Conservation (phyloP, 1,140 invertebrate species). For the Pseudomyrmex cubaensis region DNA sequence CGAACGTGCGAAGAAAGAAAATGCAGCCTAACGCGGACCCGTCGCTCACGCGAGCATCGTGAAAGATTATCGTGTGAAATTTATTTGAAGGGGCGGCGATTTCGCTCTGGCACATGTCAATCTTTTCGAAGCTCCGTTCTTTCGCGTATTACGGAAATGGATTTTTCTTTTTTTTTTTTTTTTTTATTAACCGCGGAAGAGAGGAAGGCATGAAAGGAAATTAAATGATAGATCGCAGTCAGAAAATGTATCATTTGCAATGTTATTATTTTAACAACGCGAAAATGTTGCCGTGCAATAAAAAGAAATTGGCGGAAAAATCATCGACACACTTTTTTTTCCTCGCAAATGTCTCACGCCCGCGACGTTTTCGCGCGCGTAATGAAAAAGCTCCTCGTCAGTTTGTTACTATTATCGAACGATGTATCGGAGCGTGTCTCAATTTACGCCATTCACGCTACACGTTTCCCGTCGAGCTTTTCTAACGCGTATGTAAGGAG, state of each 20-base stretch:
- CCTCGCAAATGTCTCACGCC: slow-evolving; percentile 16
- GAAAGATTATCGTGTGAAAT: slow-evolving; percentile 69
- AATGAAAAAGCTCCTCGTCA: slow-evolving; percentile 36
- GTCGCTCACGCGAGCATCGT: slow-evolving; percentile 41
- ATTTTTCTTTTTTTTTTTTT: slow-evolving; percentile 25
- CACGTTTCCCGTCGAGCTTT: slow-evolving; percentile 8
- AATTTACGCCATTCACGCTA: slow-evolving; percentile 43
- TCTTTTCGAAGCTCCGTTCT: slow-evolving; percentile 15
- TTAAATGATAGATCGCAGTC: background rate
- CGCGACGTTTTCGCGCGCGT: background rate
- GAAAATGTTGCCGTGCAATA: background rate
- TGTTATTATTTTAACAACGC: slow-evolving; percentile 13
- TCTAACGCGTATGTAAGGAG: background rate
- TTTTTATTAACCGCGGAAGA: slow-evolving; percentile 35
- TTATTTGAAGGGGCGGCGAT: slow-evolving; percentile 62
- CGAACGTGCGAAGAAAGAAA: slow-evolving; percentile 54
- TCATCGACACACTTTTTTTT: background rate
- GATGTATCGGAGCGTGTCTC: slow-evolving; percentile 28
- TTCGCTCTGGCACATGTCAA: slow-evolving; percentile 49
- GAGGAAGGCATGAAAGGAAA: background rate
- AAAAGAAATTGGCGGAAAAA: background rate
- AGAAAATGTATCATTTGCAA: slow-evolving; percentile 10
- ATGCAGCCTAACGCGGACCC: slow-evolving; percentile 42
- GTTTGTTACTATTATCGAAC: slow-evolving; percentile 34
- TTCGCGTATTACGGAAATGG: slow-evolving; percentile 27